Evolutionary conservation across 2,888 invertebrate genomes (phyloP), one percentile per base, ranked within the genome.

Genomic region (Eristalinus sepulchralis): DNA sequence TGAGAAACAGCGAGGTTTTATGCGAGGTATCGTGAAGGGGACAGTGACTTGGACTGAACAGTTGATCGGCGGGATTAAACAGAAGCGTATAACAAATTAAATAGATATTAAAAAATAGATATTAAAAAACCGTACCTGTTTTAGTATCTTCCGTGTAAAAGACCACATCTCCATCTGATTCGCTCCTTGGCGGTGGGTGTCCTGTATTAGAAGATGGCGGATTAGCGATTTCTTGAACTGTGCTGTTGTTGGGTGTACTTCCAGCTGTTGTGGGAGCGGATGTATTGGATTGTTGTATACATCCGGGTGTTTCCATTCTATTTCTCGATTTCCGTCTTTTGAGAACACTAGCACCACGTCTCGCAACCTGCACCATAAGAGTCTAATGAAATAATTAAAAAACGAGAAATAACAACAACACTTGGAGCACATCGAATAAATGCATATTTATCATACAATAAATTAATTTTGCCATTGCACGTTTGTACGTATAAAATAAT

Each of bases 261-360:
- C 88, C 63, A 88, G 90, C 71, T 89, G 89, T 77, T 89, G 89
- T 81, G 88, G 89, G 59, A 88, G 82, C 66, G 70, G 89, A 64
- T 73, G 91, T 90, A 88, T 83, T 90, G 89, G 77, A 89, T 90
- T 90, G 79, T 90, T 90, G 66, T 83, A 31, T 60, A 17, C 79
- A 24, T 71, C 92, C 89, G 2, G 31, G n/a, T 71, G 93, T 90
- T 88, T 95, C 95, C 95, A 95, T 95, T 88, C 95, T 94, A 89
- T 95, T 95, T 89, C 94, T 93, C 70, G 95, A 95, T 91, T 95
- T 95, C 83, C 96, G 93, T 84, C 96, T 93, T 91, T 95, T 95
- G 89, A 96, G 93, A 88, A 96, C 95, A 89, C 95, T 96, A 88
- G 96, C 96, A 90, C 95, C 96, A 90, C 95, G 95, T 91, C 96